Evolutionary conservation across 2,113 vertebrate species (phyloP), one percentile per base, ranked within the genome.

Genomic region (Andinoacara biseriatus): DNA sequence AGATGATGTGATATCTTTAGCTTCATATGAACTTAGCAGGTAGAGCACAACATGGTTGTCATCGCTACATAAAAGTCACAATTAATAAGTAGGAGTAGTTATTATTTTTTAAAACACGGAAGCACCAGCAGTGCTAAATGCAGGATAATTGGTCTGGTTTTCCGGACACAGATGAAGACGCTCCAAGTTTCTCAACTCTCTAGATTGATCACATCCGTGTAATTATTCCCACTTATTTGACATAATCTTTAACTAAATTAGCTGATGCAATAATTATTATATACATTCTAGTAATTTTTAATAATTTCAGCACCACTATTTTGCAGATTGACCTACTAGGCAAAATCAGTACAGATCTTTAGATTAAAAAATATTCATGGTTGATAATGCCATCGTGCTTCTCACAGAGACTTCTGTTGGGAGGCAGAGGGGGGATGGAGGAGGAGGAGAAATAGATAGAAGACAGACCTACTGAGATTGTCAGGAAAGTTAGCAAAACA

Each of bases 401-500:
- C 60, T 49, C 7, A 10, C 15, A 58, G 22, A 59, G 31, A 62
- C 24, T 31, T 5, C 75, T 76, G 26, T 6, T 1, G 1, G 52
- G 31, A 61, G 49, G 40, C 29, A 35, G 20, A 18, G 35, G 35
- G 10, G 22, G 58, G 43, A 78, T 3, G 60, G 35, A 61, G 31
- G 18, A 61, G 14, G n/a, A 31, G 18, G n/a, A 26, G 26, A 29
- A 3, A 10, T 20, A 77, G 58, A 59, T 38, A 38, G 38, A 74
- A 52, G 74, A 59, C 14, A 18, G 80, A 62, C 58, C 63, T 38
- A 33, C 14, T 69, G 63, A 29, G 74, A 79, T 81, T 58, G 83
- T 63, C 40, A 38, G 33, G 33, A 31, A 52, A 60, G 46, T 81
- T 63, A 63, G 20, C 60, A 10, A 46, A 61, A 69, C 22, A 7